Percentiles rank a stretch among this genome's conserved stretches.
These are phyloP conservation scores for Dusona sp. DNA, from an alignment of 2,888 invertebrate species.

Conservation along the genomic window DNA sequence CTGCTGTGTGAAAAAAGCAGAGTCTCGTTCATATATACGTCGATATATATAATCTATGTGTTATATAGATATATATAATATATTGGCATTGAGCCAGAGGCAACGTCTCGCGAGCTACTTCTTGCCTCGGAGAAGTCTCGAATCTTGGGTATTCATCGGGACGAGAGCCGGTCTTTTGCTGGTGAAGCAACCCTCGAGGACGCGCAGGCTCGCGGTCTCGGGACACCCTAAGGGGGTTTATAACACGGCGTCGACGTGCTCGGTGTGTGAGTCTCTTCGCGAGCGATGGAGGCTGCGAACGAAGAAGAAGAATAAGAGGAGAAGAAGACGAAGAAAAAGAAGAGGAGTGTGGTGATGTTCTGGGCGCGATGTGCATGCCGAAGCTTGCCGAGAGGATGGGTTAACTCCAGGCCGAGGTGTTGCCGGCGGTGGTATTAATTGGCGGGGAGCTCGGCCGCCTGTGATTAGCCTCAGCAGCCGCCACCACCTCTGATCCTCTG, in stretches of 20 bases:
- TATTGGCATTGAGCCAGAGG: slow-evolving; percentile 47
- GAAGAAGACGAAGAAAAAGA: slow-evolving; percentile 24
- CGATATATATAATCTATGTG: not conserved
- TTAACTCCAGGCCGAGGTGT: slow-evolving; percentile 75
- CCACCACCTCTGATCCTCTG: slow-evolving; percentile 74
- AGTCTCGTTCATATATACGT: not conserved
- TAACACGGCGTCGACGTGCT: slow-evolving; percentile 54
- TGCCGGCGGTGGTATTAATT: slow-evolving; percentile 83
- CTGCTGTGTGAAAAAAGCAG: slow-evolving; percentile 52
- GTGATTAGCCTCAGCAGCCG: slow-evolving; percentile 75
- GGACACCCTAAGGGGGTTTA: slow-evolving; percentile 51
- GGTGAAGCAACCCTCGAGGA: slow-evolving; percentile 33
- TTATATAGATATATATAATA: not conserved
- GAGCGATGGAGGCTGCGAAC: not conserved
- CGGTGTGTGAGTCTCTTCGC: slow-evolving; percentile 27
- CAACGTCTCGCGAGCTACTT: slow-evolving; percentile 58
- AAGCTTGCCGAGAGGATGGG: slow-evolving; percentile 50
- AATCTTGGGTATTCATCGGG: slow-evolving; percentile 68
- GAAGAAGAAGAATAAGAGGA: slow-evolving; percentile 28
- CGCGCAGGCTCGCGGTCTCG: slow-evolving; percentile 53
- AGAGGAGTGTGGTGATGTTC: slow-evolving; percentile 48
- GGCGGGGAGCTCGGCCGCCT: slow-evolving; percentile 80
- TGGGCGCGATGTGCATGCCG: slow-evolving; percentile 59
- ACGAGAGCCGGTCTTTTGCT: slow-evolving; percentile 46
- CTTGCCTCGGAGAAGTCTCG: slow-evolving; percentile 57